Evolutionary conservation across 2,797 vertebrate species (phyloP).

Genomic region (Naso thynnoides): DNA sequence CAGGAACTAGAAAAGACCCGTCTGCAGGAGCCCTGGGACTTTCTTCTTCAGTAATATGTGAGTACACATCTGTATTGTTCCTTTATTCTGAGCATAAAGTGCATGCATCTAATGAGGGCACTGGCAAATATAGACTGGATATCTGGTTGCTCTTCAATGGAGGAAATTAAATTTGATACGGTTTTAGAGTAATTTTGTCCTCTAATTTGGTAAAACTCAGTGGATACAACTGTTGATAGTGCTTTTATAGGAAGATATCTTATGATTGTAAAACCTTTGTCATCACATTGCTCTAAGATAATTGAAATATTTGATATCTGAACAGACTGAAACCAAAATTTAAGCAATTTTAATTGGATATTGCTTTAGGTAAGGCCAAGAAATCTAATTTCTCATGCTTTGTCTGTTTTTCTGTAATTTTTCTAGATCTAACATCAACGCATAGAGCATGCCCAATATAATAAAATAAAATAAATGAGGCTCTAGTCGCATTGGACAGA

Average conservation of each 20-base stretch:
- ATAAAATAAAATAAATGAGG: too few relatives aligned
- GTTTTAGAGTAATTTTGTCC: neutral
- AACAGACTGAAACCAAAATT: neutral
- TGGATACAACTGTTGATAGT: neutral
- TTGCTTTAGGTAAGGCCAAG: neutral
- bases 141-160: neutral
- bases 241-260: neutral
- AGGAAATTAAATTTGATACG: neutral
- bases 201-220: neutral
- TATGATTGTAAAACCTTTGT: neutral
- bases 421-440: neutral
- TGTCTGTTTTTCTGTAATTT: neutral
- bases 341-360: neutral
- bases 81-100: neutral
- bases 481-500: too few relatives aligned
- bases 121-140: neutral
- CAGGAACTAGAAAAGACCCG: constrained; percentile 64
- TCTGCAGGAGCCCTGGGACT: constrained; percentile 52
- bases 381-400: neutral
- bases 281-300: neutral
- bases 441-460: neutral
- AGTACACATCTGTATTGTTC: constrained; percentile 56
- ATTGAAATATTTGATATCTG: neutral
- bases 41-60: constrained; percentile 81
- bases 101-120: neutral